Percentiles rank a stretch among this genome's conserved stretches.
Conservation (phyloP, 2,797 vertebrate species). For the Danio tinwini region DNA sequence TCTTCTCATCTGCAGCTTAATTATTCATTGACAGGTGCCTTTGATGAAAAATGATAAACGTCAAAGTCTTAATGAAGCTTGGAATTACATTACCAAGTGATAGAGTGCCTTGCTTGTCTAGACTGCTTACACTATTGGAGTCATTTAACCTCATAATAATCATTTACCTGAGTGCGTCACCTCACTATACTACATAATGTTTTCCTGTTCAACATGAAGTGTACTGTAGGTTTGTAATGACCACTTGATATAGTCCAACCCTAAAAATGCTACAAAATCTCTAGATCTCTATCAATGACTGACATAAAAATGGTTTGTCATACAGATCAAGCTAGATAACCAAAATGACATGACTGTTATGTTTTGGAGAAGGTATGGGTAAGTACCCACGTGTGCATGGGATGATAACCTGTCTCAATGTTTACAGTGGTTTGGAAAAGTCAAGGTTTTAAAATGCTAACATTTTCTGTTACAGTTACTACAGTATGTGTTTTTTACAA, state of each 20-base stretch:
- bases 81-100: conserved; percentile 86
- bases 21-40: conserved; percentile 84
- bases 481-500: too few relatives aligned
- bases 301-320: background rate
- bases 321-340: conserved; percentile 2
- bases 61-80: conserved; percentile 83
- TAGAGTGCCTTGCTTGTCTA: conserved; percentile 81
- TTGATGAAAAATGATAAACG: conserved; percentile 87
- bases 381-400: background rate
- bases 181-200: conserved; percentile 39
- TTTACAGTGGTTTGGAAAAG: too few relatives aligned
- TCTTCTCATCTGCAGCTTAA: conserved; percentile 80
- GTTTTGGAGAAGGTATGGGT: background rate
- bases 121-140: conserved; percentile 74
- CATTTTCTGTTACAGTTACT: too few relatives aligned
- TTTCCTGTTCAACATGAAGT: conserved; percentile 40
- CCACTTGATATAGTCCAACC: conserved; percentile 23
- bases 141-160: conserved; percentile 45
- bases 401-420: too few relatives aligned
- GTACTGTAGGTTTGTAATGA: conserved; percentile 24
- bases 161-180: conserved; percentile 47
- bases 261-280: conserved; percentile 23
- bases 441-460: too few relatives aligned
- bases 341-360: background rate
- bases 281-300: background rate